These are phyloP conservation scores for Labeo rohita DNA, from an alignment of 2,113 vertebrate species.

Conservation along the genomic window DNA sequence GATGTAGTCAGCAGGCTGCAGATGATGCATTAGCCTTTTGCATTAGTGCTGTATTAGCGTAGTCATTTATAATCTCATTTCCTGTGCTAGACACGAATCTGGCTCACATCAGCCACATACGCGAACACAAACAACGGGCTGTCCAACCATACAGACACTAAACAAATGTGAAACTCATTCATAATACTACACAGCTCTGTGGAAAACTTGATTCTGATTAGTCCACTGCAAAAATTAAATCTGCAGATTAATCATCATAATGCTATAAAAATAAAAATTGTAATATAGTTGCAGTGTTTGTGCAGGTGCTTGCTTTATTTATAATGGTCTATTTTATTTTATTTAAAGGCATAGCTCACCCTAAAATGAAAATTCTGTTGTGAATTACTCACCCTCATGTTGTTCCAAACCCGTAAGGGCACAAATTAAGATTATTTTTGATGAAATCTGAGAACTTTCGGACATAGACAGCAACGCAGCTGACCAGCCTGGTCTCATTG, in stretches of 20 bases:
- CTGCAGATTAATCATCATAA: not conserved
- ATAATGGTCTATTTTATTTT: not conserved
- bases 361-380: too few relatives aligned
- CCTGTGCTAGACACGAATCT: slow-evolving; percentile 66
- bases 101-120: slow-evolving; percentile 61
- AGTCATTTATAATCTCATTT: slow-evolving; percentile 74
- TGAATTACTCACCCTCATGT: too few relatives aligned
- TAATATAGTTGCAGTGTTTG: not conserved
- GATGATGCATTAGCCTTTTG: slow-evolving; percentile 66
- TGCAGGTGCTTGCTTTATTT: not conserved
- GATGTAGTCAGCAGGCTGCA: slow-evolving; percentile 62
- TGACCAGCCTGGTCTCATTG: too few relatives aligned
- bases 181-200: not conserved
- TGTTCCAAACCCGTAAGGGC: too few relatives aligned
- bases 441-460: too few relatives aligned
- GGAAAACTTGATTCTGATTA: not conserved
- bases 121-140: slow-evolving; percentile 17
- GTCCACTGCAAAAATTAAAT: not conserved
- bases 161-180: not conserved
- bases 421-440: too few relatives aligned
- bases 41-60: slow-evolving; percentile 38
- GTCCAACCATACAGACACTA: not conserved
- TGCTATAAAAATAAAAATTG: not conserved
- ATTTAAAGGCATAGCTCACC: too few relatives aligned
- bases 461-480: too few relatives aligned